Percentiles rank a stretch among this genome's conserved stretches.
These are phyloP conservation scores for Cacatua alba DNA, from an alignment of 2,113 vertebrate species.

Conservation along the genomic window DNA sequence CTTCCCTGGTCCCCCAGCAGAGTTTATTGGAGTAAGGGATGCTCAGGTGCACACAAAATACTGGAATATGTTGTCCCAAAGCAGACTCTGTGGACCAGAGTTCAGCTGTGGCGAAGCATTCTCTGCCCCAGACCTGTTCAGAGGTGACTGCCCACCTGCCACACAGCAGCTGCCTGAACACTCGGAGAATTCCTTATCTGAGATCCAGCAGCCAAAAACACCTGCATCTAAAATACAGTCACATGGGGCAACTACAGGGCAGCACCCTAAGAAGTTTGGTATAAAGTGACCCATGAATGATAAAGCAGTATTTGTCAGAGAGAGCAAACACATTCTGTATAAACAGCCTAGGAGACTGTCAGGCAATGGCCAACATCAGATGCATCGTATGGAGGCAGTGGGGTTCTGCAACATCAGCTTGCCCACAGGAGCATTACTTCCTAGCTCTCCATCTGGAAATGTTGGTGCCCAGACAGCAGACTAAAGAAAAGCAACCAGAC, in stretches of 20 bases:
- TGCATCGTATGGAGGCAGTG: background rate
- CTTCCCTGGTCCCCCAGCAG: background rate
- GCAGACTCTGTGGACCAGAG: background rate
- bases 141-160: background rate
- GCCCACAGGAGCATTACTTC: background rate
- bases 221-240: background rate
- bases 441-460: constrained; percentile 11
- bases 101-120: background rate
- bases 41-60: background rate
- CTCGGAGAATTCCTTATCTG: background rate
- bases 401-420: background rate
- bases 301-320: background rate
- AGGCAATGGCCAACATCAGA: background rate
- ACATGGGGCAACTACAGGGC: background rate
- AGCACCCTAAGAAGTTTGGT: background rate
- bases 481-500: background rate
- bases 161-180: background rate
- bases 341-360: background rate
- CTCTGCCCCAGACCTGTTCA: background rate
- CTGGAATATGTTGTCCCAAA: background rate
- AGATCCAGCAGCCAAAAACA: background rate
- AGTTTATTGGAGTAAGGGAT: background rate
- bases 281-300: background rate
- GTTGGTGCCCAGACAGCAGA: background rate
- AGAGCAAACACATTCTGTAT: background rate